Percentiles rank a stretch among this genome's conserved stretches.
phyloP scores from a whole-genome alignment of 1,140 invertebrate genomes.

The Chrysopa pallens region DNA sequence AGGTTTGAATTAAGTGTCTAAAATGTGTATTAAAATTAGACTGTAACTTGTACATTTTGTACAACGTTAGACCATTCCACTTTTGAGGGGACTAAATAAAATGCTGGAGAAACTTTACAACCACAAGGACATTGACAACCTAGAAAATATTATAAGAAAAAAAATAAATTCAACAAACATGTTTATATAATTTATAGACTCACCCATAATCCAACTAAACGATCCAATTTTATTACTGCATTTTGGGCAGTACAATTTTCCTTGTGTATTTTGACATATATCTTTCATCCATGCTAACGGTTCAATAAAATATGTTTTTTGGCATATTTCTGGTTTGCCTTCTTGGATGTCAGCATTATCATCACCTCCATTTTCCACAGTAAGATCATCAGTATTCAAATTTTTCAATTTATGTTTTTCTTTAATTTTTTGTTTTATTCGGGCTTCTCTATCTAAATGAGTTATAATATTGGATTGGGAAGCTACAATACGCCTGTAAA shows the following conservation, averaged over 20 bases:
- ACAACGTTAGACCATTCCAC: slow-evolving; percentile 73
- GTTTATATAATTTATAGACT: slow-evolving; percentile 9
- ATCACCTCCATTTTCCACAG: slow-evolving; percentile 18
- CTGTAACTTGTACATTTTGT: slow-evolving; percentile 67
- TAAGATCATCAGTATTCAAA: slow-evolving; percentile 20
- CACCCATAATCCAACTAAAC: slow-evolving; percentile 69
- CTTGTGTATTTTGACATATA: slow-evolving; percentile 45
- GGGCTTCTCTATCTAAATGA: slow-evolving; percentile 35
- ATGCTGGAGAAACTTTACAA: slow-evolving; percentile 64
- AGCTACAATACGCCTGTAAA: slow-evolving; percentile 45
- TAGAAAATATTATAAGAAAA: slow-evolving; percentile 15
- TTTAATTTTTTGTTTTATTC: slow-evolving; percentile 23
- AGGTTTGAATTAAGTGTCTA: background rate
- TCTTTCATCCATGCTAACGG: slow-evolving; percentile 66
- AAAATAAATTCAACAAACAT: slow-evolving; percentile 2
- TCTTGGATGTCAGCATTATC: slow-evolving; percentile 14
- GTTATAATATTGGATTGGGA: slow-evolving; percentile 56
- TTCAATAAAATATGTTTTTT: slow-evolving; percentile 59
- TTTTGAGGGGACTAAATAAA: slow-evolving; percentile 71
- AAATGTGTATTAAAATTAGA: slow-evolving; percentile 26
- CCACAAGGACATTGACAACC: slow-evolving; percentile 71
- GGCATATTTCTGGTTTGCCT: slow-evolving; percentile 30
- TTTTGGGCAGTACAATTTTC: slow-evolving; percentile 70
- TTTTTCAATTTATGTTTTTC: background rate
- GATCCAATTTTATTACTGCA: slow-evolving; percentile 62